Evolutionary conservation across 2,113 vertebrate genomes (phyloP).

Genomic region (Uria aalge): DNA sequence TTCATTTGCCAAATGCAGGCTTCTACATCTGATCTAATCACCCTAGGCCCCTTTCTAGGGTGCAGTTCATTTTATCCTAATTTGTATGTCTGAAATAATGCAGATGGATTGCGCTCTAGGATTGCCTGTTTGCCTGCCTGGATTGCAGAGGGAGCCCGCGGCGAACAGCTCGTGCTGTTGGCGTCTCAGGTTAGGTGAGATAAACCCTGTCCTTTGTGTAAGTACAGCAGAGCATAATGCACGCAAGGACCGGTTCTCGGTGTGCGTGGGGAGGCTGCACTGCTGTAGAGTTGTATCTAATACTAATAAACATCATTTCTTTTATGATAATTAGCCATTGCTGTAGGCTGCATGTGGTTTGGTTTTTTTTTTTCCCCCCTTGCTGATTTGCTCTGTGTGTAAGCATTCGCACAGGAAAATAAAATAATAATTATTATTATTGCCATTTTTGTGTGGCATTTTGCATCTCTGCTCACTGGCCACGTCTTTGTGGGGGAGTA

Average conservation of each 20-base stretch:
- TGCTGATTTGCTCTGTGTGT: neutral
- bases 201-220: neutral
- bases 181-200: neutral
- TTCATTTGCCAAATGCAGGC: neutral
- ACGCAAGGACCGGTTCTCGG: neutral
- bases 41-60: neutral
- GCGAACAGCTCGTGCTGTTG: neutral
- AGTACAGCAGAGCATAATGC: neutral
- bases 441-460: neutral
- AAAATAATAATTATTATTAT: neutral
- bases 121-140: neutral
- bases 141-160: neutral
- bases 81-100: neutral
- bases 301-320: neutral
- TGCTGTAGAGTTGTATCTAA: neutral
- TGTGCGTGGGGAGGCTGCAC: neutral
- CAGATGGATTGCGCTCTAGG: neutral
- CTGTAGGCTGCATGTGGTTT: neutral
- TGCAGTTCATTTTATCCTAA: neutral
- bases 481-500: neutral
- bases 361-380: neutral
- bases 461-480: neutral
- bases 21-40: neutral
- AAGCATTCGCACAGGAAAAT: neutral
- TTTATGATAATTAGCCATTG: neutral